A percentile compares a stretch with the other conserved stretches of the same genome.
phyloP scores from a whole-genome alignment of 2,888 invertebrate genomes.

The Pteria penguin region DNA sequence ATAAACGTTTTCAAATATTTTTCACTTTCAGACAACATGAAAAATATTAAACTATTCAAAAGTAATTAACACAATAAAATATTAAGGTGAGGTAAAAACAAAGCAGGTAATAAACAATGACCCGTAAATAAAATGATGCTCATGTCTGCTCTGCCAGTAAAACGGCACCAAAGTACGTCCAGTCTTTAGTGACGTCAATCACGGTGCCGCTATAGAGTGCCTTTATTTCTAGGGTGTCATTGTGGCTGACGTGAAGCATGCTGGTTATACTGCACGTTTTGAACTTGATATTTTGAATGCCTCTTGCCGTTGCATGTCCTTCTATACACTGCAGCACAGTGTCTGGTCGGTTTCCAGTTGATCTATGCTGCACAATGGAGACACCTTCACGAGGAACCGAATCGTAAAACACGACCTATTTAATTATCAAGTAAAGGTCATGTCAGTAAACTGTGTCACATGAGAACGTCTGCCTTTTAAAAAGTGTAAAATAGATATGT shows the following conservation, averaged over 20 bases:
- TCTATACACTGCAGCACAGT: constrained; percentile 30
- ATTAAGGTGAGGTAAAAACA: no score
- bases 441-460: no score
- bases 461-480: no score
- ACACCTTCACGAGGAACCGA: constrained; percentile 12
- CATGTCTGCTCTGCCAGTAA: constrained; percentile 9
- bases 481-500: no score
- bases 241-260: constrained; percentile 29
- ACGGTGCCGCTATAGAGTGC: constrained; percentile 32
- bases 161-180: constrained; percentile 47
- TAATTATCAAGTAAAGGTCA: no score
- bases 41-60: no score
- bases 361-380: constrained; percentile 7
- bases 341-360: background rate
- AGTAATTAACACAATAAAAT: no score
- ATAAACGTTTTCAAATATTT: no score
- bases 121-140: no score
- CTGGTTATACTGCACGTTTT: constrained; percentile 42
- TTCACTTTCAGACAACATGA: no score
- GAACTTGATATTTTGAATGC: constrained; percentile 22
- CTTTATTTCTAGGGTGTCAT: constrained; percentile 32
- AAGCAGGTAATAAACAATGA: no score
- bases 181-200: constrained; percentile 45
- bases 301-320: constrained; percentile 7
- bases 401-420: constrained; percentile 35